phyloP scores from a whole-genome alignment of 2,113 vertebrate species.

The Sylvia atricapilla region DNA sequence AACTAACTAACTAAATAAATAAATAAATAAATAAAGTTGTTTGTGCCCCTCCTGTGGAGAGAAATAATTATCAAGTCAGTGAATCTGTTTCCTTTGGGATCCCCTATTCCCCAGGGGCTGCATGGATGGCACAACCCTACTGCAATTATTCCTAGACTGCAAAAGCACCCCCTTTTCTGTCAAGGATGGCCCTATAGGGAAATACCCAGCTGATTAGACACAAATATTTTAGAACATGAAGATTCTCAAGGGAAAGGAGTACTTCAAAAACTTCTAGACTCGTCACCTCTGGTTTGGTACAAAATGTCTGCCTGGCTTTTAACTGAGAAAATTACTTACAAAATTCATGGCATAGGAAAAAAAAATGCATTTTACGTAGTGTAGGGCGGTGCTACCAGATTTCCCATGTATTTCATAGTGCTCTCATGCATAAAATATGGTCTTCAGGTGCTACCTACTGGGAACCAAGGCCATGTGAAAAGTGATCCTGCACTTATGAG shows the following conservation, averaged over 20 bases:
- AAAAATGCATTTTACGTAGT: neutral
- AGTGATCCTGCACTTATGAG: neutral
- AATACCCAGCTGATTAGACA: neutral
- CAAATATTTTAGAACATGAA: neutral
- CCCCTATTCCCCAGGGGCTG: accelerated
- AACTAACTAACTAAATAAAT: neutral
- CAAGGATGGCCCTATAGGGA: neutral
- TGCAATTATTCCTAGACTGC: neutral
- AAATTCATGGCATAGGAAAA: neutral
- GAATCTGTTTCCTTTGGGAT: neutral
- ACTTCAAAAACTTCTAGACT: neutral
- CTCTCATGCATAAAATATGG: accelerated
- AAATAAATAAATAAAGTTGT: neutral
- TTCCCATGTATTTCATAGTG: neutral
- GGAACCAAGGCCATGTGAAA: neutral
- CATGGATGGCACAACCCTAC: neutral
- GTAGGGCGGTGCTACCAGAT: neutral
- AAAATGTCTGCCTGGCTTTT: neutral
- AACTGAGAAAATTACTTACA: neutral
- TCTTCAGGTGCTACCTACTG: neutral
- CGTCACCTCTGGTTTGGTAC: neutral
- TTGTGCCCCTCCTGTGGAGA: neutral
- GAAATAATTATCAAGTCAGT: neutral
- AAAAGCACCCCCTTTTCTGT: neutral
- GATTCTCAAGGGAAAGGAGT: neutral